These are phyloP conservation scores for Thomomys bottae DNA, from an alignment of 2,113 vertebrate species.

Conservation along the genomic window DNA sequence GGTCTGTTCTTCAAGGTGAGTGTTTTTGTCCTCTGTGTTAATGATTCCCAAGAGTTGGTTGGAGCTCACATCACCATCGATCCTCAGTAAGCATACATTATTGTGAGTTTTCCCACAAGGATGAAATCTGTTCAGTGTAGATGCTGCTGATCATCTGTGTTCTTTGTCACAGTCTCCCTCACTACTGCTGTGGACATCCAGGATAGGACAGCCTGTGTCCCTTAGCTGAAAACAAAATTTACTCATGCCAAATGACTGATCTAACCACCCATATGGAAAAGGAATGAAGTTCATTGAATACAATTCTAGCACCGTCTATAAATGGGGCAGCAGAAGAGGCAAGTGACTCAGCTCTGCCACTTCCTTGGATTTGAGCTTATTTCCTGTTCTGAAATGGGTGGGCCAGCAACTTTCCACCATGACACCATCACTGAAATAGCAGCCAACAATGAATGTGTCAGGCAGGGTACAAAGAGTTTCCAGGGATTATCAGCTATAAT, in stretches of 20 bases:
- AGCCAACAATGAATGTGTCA: neutral
- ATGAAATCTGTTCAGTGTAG: neutral
- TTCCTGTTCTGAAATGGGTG: neutral
- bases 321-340: neutral
- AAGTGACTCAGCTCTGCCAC: neutral
- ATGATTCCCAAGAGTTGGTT: neutral
- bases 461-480: neutral
- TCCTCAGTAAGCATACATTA: neutral
- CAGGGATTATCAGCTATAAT: neutral
- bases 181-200: neutral
- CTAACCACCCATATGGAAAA: neutral
- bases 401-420: neutral
- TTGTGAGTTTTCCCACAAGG: neutral
- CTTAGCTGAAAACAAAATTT: neutral
- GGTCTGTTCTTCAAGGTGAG: neutral
- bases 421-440: neutral
- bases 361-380: neutral
- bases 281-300: neutral
- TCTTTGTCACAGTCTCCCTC: neutral
- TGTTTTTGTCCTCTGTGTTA: neutral
- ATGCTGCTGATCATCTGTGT: neutral
- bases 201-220: neutral
- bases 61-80: neutral
- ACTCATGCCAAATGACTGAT: neutral
- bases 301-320: neutral